Conservation (phyloP, 1,140 invertebrate genomes). For the Cephus cinctus region DNA sequence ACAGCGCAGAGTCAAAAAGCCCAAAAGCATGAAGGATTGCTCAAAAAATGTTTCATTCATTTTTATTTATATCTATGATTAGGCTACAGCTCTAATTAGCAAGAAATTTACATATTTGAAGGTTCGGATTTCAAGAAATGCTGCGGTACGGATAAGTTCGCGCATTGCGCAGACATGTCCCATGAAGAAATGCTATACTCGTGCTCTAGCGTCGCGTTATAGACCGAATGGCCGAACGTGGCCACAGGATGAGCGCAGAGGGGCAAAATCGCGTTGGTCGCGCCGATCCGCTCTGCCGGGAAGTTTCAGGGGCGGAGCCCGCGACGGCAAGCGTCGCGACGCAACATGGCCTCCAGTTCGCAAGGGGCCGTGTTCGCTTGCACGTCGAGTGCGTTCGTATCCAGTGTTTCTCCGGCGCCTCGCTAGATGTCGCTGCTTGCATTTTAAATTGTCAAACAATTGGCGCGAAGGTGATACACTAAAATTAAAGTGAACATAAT, state of each 20-base stretch:
- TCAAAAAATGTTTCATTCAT: too few species aligned
- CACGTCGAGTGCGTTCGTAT: constrained; percentile 22
- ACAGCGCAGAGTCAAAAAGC: neutral
- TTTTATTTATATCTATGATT: too few species aligned
- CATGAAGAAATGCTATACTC: too few species aligned
- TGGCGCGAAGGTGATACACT: neutral
- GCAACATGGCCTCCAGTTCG: constrained; percentile 39
- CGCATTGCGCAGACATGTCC: too few species aligned
- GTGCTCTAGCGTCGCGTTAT: too few species aligned
- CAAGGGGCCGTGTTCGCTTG: constrained; percentile 28
- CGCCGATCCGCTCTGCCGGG: too few species aligned
- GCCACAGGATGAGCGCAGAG: neutral
- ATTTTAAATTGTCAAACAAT: constrained; percentile 22
- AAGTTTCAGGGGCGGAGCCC: constrained; percentile 18
- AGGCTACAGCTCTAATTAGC: neutral
- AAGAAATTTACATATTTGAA: neutral
- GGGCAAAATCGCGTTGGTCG: neutral
- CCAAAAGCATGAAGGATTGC: neutral
- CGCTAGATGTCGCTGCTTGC: constrained; percentile 29
- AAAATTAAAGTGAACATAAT: too few species aligned
- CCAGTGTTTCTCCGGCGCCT: constrained; percentile 16
- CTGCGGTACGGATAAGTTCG: too few species aligned
- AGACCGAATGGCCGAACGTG: neutral
- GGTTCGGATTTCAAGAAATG: neutral
- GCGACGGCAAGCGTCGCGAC: constrained; percentile 18